These are phyloP conservation scores for Paramisgurnus dabryanus DNA, from an alignment of 2,113 vertebrate species.

Conservation along the genomic window DNA sequence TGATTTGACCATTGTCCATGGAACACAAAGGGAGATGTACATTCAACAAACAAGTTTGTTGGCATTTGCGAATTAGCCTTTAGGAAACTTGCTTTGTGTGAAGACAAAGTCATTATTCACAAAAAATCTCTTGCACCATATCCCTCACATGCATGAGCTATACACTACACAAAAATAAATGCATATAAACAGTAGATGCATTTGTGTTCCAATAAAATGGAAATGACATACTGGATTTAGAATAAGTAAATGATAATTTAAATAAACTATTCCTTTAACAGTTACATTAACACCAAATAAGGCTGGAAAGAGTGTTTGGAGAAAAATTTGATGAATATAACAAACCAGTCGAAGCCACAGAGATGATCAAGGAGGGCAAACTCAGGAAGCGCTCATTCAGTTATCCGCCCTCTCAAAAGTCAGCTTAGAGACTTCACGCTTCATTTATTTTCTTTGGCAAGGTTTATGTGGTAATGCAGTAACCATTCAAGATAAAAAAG, in stretches of 20 bases:
- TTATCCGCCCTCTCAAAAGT: constrained; percentile 11
- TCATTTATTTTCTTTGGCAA: constrained; percentile 16
- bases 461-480: constrained; percentile 22
- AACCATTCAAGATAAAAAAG: constrained; percentile 6
- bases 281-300: background rate
- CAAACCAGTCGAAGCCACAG: background rate
- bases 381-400: background rate
- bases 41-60: too few relatives aligned
- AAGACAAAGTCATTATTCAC: too few relatives aligned
- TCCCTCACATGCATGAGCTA: too few relatives aligned
- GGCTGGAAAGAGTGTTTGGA: background rate
- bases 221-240: too few relatives aligned
- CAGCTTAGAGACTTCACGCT: background rate
- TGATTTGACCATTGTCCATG: background rate
- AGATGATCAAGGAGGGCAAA: background rate
- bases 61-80: too few relatives aligned
- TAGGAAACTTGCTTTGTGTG: too few relatives aligned
- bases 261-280: background rate
- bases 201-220: too few relatives aligned
- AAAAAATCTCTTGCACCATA: too few relatives aligned
- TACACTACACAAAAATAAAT: too few relatives aligned
- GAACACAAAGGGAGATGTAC: background rate
- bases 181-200: too few relatives aligned
- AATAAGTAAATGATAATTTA: too few relatives aligned
- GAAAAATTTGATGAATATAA: background rate